phyloP scores from a whole-genome alignment of 2,888 invertebrate genomes.

The Aporophyla nigra region DNA sequence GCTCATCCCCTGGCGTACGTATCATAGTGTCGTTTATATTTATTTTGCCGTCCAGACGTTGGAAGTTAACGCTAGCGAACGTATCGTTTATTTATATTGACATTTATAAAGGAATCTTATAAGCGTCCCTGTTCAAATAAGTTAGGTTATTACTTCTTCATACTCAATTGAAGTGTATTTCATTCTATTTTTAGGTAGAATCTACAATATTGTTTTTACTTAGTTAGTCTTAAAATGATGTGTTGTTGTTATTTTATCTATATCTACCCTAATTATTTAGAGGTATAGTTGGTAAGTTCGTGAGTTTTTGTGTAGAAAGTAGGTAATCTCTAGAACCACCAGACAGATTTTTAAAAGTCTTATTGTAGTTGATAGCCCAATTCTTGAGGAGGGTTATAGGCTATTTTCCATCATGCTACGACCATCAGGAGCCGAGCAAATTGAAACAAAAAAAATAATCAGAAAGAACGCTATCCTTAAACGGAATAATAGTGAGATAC shows the following conservation, averaged over 20 bases:
- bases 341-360: no score
- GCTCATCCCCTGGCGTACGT: slow-evolving; percentile 65
- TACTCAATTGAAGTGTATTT: slow-evolving; percentile 25
- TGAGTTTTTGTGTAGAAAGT: no score
- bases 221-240: neutral
- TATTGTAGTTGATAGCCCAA: no score
- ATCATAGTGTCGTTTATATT: slow-evolving; percentile 55
- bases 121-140: slow-evolving; percentile 40
- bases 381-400: no score
- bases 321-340: no score
- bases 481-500: no score
- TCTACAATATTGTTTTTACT: slow-evolving; percentile 9
- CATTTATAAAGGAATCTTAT: slow-evolving; percentile 36
- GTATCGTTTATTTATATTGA: slow-evolving; percentile 46
- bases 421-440: no score
- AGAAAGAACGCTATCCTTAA: no score
- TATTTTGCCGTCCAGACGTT: slow-evolving; percentile 49
- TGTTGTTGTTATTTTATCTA: neutral
- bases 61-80: slow-evolving; percentile 33
- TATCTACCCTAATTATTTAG: no score
- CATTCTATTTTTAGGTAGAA: neutral
- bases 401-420: no score
- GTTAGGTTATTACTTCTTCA: slow-evolving; percentile 30
- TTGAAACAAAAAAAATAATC: no score
- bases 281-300: no score